A percentile compares a stretch with the other conserved stretches of the same genome.
phyloP scores from a whole-genome alignment of 2,797 vertebrate genomes.

The Phrynocephalus forsythii region DNA sequence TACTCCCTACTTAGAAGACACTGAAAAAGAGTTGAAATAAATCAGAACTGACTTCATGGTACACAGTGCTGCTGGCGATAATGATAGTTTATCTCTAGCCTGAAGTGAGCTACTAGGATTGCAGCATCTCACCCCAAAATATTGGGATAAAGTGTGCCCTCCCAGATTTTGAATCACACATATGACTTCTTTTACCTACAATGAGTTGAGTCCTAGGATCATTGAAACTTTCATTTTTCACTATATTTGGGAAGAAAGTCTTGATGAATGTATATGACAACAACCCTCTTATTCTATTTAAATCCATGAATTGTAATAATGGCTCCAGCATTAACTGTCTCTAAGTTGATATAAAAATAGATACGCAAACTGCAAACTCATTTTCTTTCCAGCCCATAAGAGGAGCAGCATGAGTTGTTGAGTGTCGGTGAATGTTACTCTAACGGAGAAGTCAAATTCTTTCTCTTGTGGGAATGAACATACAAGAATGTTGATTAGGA shows the following conservation, averaged over 20 bases:
- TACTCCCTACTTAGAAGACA: too few species aligned
- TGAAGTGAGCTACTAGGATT: too few species aligned
- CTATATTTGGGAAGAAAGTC: not conserved
- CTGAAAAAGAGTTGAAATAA: too few species aligned
- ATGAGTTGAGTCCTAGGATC: not conserved
- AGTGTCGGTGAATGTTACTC: fast-evolving
- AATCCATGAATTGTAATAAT: fast-evolving
- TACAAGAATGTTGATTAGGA: not conserved
- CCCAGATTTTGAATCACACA: too few species aligned
- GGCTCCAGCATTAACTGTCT: not conserved
- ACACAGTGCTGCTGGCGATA: too few species aligned
- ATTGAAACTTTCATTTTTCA: not conserved
- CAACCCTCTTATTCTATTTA: not conserved
- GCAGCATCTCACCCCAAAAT: too few species aligned
- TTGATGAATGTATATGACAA: not conserved
- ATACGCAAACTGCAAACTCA: not conserved
- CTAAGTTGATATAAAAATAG: not conserved
- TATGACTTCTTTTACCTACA: not conserved
- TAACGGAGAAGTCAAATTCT: not conserved
- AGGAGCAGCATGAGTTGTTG: conserved; percentile 28
- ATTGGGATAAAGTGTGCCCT: too few species aligned
- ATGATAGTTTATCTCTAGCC: too few species aligned
- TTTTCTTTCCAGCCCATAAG: conserved; percentile 4
- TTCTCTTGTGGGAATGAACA: conserved; percentile 8
- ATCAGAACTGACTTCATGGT: too few species aligned